phyloP scores from a whole-genome alignment of 2,113 vertebrate genomes.

The Agapornis roseicollis region DNA sequence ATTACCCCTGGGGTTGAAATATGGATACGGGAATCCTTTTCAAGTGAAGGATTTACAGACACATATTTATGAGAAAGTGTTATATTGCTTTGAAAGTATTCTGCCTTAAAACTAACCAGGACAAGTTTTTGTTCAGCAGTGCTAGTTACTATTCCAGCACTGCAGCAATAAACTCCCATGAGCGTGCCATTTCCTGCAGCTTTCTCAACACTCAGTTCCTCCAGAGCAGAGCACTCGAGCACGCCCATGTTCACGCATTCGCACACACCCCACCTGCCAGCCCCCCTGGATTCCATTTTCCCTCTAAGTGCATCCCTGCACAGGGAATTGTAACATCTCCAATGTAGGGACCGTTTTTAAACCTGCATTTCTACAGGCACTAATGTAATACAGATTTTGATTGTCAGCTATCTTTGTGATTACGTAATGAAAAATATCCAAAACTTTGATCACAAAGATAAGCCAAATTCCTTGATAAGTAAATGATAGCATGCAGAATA shows the following conservation, averaged over 20 bases:
- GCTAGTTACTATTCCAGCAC: not conserved
- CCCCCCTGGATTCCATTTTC: not conserved
- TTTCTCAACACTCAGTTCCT: not conserved
- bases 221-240: not conserved
- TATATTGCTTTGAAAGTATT: not conserved
- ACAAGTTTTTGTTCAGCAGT: not conserved
- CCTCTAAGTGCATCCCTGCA: not conserved
- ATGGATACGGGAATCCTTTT: conserved; percentile 1
- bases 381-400: not conserved
- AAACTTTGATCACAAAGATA: not conserved
- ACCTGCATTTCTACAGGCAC: not conserved
- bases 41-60: conserved; percentile 20
- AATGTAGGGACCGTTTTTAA: not conserved
- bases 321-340: not conserved
- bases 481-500: not conserved
- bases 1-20: conserved; percentile 1
- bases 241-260: fast-evolving
- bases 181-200: not conserved
- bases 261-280: not conserved
- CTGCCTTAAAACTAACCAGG: not conserved
- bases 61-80: not conserved
- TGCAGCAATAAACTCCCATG: not conserved
- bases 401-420: not conserved
- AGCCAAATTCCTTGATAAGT: not conserved
- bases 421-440: not conserved